Evolutionary conservation across 2,888 invertebrate species (phyloP).

Genomic region (Prenolepis imparis): DNA sequence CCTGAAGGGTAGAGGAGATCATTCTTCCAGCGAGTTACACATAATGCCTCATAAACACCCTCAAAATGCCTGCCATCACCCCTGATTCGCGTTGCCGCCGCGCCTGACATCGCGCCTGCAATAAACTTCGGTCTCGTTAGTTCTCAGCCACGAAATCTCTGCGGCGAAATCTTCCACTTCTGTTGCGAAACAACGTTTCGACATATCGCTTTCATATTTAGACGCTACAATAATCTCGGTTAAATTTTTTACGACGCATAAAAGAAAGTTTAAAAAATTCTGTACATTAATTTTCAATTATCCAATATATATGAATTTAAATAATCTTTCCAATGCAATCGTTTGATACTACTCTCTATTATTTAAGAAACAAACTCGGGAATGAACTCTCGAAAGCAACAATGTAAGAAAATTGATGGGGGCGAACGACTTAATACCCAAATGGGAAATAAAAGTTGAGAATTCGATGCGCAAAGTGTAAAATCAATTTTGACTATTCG

Average conservation of each 20-base stretch:
- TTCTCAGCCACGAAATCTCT: conserved; percentile 53
- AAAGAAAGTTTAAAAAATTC: background rate
- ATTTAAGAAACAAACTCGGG: background rate
- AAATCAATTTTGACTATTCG: conserved; percentile 38
- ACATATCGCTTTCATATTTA: background rate
- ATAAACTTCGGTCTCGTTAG: conserved; percentile 84
- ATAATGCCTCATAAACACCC: conserved; percentile 86
- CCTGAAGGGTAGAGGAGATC: conserved; percentile 79
- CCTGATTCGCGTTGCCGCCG: conserved; percentile 78
- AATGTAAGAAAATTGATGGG: background rate
- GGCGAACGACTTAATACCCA: background rate
- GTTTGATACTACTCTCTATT: background rate
- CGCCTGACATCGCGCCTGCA: conserved; percentile 80
- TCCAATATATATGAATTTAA: background rate
- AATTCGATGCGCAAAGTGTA: background rate
- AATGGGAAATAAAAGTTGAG: background rate
- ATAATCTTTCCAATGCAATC: background rate
- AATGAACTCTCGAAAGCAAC: background rate
- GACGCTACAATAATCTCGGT: background rate
- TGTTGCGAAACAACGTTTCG: background rate
- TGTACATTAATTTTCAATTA: background rate
- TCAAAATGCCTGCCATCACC: conserved; percentile 84
- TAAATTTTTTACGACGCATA: background rate
- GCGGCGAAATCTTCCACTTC: conserved; percentile 39
- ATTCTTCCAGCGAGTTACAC: conserved; percentile 86